These are phyloP conservation scores for Eugnorisma glareosa DNA, from an alignment of 2,888 invertebrate genomes.

Conservation along the genomic window DNA sequence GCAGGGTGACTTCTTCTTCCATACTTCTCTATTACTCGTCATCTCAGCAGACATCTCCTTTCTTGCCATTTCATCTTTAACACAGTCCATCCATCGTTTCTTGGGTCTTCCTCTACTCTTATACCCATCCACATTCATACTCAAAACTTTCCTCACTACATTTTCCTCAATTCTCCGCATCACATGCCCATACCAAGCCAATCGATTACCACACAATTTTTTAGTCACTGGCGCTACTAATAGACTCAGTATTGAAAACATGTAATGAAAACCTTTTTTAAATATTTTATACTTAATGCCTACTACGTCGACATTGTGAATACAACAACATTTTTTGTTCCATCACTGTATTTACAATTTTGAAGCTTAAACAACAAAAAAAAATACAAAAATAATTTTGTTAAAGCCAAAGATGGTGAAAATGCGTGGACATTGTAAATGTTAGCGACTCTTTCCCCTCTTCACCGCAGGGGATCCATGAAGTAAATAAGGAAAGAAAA, in stretches of 20 bases:
- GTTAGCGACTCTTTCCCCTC: conserved; percentile 29
- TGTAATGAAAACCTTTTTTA: background rate
- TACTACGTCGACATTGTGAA: background rate
- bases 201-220: background rate
- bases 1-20: too few relatives aligned
- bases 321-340: background rate
- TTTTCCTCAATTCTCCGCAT: background rate
- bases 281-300: background rate
- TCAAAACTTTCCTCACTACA: background rate
- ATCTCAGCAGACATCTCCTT: too few relatives aligned
- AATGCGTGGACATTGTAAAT: conserved; percentile 29
- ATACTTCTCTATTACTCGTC: too few relatives aligned
- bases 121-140: background rate
- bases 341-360: conserved; percentile 7
- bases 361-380: conserved; percentile 7
- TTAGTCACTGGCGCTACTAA: background rate
- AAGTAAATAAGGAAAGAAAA: conserved; percentile 48
- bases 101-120: too few relatives aligned
- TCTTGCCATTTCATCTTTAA: too few relatives aligned
- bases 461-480: conserved; percentile 48
- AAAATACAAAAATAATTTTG: conserved; percentile 22
- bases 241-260: background rate
- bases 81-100: too few relatives aligned
- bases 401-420: conserved; percentile 23
- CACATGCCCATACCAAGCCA: background rate